Base-by-base conservation (phyloP, 2,888 invertebrate genomes). In the Alloplasta piceator region DNA sequence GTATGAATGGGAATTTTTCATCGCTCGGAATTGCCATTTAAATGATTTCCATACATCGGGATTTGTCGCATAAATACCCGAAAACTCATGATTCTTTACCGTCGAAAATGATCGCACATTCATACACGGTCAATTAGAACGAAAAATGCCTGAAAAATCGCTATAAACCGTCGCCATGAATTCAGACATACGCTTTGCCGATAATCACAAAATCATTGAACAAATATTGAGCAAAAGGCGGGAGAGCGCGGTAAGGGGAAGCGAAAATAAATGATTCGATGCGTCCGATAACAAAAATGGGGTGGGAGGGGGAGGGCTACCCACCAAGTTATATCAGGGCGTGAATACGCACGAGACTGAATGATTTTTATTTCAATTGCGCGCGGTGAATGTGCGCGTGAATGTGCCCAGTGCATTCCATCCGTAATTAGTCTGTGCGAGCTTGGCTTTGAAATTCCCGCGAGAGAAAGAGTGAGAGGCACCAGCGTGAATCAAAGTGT, bases 131-230 rank as follows among this genome's bases (percentile, higher is more conserved):
- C 55, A 73, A 64, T 55, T 63, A 36, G 63, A 50, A 52, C 36
- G 56, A 36, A 48, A 74, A 64, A 66, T 56, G n/a, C 48, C 5
- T 16, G 38, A 12, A 48, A 66, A 74, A 74, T 46, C 4, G 16
- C 58, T 48, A 66, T 66, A 48, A 66, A 66, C 46, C 9, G 12
- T 43, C 41, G 43, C 46, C 48, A 26, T 39, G 50, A 73, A 68
- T 39, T 73, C 46, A 48, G 55, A 67, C 66, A 41, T 26, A 26
- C 50, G 58, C 63, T 9, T 67, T 56, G 43, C 74, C 76, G 63
- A 80, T 73, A 77, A 81, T 74, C 66, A 58, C 36, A 52, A 78
- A 77, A 78, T 81, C 80, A 81, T 68, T 60, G 60, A 81, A 55
- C 68, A 60, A 81, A 74, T 74, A 74, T 66, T 39, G 52, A 38